Percentiles rank a stretch among this genome's conserved stretches.
Evolutionary conservation across 1,140 invertebrate species (phyloP).

Genomic region (Brachionus manjavacas): DNA sequence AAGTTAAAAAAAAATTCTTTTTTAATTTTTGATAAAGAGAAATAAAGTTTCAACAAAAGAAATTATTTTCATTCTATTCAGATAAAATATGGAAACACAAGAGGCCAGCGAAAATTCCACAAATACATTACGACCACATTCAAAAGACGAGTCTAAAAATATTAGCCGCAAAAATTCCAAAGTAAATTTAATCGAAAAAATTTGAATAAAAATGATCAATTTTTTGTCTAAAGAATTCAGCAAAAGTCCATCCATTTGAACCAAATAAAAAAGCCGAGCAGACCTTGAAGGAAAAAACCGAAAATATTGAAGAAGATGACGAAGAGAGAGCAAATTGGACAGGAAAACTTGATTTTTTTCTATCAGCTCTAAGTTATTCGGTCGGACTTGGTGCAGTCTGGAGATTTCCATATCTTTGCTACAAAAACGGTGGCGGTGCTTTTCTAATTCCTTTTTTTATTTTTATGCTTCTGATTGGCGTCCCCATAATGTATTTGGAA

Average conservation of each 20-base stretch:
- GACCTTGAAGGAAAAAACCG: not conserved
- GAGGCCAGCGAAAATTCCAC: not conserved
- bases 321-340: conserved; percentile 63
- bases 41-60: no score
- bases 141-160: not conserved
- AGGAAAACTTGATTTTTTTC: conserved; percentile 58
- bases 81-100: not conserved
- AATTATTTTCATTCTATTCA: not conserved
- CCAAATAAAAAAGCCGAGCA: not conserved
- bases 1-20: not conserved
- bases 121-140: not conserved
- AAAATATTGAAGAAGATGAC: not conserved
- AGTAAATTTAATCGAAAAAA: not conserved
- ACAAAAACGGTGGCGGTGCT: conserved; percentile 59
- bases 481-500: conserved; percentile 61
- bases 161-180: not conserved
- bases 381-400: conserved; percentile 60
- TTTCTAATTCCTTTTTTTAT: conserved; percentile 62
- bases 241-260: not conserved
- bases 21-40: not conserved
- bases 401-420: conserved; percentile 60
- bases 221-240: not conserved
- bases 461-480: conserved; percentile 63
- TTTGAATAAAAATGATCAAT: not conserved
- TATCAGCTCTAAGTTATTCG: conserved; percentile 58